phyloP scores from a whole-genome alignment of 2,113 vertebrate species.

The Nothocercus julius region DNA sequence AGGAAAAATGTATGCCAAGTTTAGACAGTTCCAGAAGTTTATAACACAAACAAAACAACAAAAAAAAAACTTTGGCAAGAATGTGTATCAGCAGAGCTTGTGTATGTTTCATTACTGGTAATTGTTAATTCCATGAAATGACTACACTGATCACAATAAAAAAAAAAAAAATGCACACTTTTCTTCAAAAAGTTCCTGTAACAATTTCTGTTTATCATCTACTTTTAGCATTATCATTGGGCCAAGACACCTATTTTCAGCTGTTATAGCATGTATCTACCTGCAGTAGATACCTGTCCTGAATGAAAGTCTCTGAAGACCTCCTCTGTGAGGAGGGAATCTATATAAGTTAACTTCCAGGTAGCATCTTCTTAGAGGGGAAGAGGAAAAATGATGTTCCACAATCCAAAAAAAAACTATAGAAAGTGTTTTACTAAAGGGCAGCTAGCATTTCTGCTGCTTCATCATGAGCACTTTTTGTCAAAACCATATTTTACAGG shows the following conservation, averaged over 20 bases:
- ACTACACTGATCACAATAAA: not conserved
- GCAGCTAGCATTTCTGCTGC: not conserved
- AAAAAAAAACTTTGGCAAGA: not conserved
- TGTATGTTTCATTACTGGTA: not conserved
- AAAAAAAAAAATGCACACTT: not conserved
- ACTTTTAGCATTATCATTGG: not conserved
- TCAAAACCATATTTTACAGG: constrained; percentile 7
- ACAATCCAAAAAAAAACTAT: not conserved
- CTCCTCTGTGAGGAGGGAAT: not conserved
- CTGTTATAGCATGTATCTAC: not conserved
- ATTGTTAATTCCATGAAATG: not conserved
- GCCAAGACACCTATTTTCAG: not conserved
- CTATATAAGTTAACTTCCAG: not conserved
- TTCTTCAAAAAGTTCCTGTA: not conserved
- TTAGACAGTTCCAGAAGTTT: not conserved
- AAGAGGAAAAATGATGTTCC: not conserved
- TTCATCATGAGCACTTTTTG: not conserved
- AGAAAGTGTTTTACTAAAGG: not conserved
- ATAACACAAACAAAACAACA: not conserved
- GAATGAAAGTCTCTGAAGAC: not conserved
- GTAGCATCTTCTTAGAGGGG: not conserved
- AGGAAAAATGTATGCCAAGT: not conserved
- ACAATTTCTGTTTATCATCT: not conserved
- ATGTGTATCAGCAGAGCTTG: not conserved
- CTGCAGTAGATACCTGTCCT: not conserved